phyloP scores from a whole-genome alignment of 2,888 invertebrate genomes.

The Sminthurinus aureus region DNA sequence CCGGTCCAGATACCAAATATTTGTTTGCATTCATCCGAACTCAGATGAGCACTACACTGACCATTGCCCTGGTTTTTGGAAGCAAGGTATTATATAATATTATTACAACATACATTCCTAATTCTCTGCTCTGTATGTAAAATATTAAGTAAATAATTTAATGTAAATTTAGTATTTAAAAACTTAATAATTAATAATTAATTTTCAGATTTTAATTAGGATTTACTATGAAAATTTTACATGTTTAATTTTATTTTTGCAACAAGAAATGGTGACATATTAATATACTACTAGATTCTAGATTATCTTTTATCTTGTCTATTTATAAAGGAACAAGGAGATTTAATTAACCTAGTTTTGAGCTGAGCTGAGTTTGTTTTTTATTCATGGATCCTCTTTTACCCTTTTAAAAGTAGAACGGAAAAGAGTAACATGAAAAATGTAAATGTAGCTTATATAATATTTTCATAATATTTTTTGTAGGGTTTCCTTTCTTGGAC shows the following conservation, averaged over 20 bases:
- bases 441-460: too few species aligned
- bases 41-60: constrained; percentile 89
- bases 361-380: neutral
- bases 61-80: constrained; percentile 82
- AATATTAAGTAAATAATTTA: too few species aligned
- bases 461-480: neutral
- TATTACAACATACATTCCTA: constrained; percentile 14
- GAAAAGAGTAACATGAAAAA: too few species aligned
- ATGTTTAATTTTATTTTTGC: too few species aligned
- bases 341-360: constrained; percentile 12
- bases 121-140: too few species aligned
- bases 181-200: too few species aligned
- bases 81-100: constrained; percentile 73
- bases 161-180: too few species aligned
- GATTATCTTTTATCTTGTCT: too few species aligned
- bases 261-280: too few species aligned
- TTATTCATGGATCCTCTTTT: neutral
- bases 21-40: constrained; percentile 90
- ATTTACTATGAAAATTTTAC: too few species aligned
- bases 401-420: neutral
- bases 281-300: too few species aligned
- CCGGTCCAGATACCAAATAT: constrained; percentile 92
- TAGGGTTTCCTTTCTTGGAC: neutral
- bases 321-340: neutral
- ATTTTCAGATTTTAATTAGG: too few species aligned